These are phyloP conservation scores for Tetramorium simillimum DNA, from an alignment of 1,140 invertebrate species.

Conservation along the genomic window DNA sequence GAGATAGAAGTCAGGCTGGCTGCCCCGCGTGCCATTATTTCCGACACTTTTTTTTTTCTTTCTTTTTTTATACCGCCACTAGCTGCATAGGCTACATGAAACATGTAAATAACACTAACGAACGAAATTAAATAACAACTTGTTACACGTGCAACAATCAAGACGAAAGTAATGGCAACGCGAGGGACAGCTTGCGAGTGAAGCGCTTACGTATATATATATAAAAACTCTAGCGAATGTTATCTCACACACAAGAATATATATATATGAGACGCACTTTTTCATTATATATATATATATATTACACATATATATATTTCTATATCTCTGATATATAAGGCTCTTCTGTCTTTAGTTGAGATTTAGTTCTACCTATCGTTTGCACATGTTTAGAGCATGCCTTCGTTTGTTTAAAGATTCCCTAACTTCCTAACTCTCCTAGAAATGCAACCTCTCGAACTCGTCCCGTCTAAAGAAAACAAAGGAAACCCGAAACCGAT, in stretches of 20 bases:
- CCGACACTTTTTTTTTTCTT: not conserved
- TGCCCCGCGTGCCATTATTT: slow-evolving; percentile 67
- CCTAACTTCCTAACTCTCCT: slow-evolving; percentile 72
- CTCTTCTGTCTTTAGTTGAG: slow-evolving; percentile 85
- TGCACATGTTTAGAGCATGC: slow-evolving; percentile 86
- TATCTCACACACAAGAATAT: slow-evolving; percentile 77
- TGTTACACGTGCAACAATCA: slow-evolving; percentile 37
- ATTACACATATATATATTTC: slow-evolving; percentile 73
- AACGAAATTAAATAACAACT: slow-evolving; percentile 47
- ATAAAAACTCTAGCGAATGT: slow-evolving; percentile 79
- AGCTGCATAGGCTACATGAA: slow-evolving; percentile 4
- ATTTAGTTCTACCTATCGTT: slow-evolving; percentile 85
- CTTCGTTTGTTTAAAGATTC: slow-evolving; percentile 84
- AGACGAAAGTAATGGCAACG: slow-evolving; percentile 65
- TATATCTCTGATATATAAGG: slow-evolving; percentile 84
- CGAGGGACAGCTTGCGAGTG: slow-evolving; percentile 67
- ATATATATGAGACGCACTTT: slow-evolving; percentile 75
- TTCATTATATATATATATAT: slow-evolving; percentile 76
- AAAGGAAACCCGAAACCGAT: slow-evolving; percentile 6
- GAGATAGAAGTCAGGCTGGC: slow-evolving; percentile 76
- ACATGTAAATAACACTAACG: slow-evolving; percentile 47
- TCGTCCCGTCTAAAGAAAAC: slow-evolving; percentile 30
- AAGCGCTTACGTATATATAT: slow-evolving; percentile 76
- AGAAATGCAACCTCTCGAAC: slow-evolving; percentile 20
- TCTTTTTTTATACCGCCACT: slow-evolving; percentile 8